Evolutionary conservation across 2,888 invertebrate genomes (phyloP).

Genomic region (Hyalella azteca): DNA sequence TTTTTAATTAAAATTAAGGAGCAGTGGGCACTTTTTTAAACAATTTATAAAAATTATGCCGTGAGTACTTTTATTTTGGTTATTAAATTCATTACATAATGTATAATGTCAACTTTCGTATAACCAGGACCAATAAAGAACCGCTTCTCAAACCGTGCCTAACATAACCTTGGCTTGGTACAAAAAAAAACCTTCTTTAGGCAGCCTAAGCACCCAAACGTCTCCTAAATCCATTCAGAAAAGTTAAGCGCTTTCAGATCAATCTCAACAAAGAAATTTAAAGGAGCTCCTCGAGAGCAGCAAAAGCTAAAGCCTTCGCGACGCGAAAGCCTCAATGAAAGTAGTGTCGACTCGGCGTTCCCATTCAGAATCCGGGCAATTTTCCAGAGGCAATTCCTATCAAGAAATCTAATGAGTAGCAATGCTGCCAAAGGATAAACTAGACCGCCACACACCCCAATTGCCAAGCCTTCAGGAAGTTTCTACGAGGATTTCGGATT

Average conservation of each 20-base stretch:
- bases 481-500: background rate
- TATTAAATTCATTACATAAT: no score
- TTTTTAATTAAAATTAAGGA: no score
- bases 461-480: conserved; percentile 16
- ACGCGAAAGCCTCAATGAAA: background rate
- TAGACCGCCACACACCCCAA: background rate
- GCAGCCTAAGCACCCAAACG: background rate
- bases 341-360: conserved; percentile 9
- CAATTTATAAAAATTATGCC: no score
- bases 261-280: conserved; percentile 33
- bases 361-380: background rate
- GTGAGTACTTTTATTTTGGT: no score
- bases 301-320: background rate
- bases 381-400: conserved; percentile 14
- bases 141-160: no score
- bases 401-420: conserved; percentile 27
- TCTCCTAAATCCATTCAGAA: conserved; percentile 6
- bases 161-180: no score
- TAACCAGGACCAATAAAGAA: no score
- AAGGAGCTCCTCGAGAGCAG: conserved; percentile 26
- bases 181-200: conserved; percentile 12
- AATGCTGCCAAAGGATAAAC: conserved; percentile 18
- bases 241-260: conserved; percentile 30
- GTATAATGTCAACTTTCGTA: no score
- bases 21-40: no score